Evolutionary conservation across 1,140 invertebrate genomes (phyloP), one percentile per base, ranked within the genome.

Genomic region (Lithobius niger): DNA sequence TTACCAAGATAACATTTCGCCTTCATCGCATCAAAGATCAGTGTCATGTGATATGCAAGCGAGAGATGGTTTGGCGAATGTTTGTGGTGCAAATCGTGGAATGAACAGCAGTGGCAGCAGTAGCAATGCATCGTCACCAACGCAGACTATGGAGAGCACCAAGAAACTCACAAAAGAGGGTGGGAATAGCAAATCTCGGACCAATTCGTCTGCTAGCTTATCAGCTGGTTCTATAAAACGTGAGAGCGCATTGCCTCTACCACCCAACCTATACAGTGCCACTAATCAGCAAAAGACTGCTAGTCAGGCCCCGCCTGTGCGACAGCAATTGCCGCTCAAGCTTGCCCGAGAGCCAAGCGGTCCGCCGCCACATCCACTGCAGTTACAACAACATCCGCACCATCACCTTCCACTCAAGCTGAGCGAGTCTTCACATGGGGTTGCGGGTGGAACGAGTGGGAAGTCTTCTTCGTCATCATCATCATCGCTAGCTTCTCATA

Each of bases 261-360:
- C 66, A 28, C 55, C 86, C 15, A 84, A 89, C 70, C 66, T 89
- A 50, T 78, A 87, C 26, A 88, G 85, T 68, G 80, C 86, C 31
- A 85, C 81, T 27, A 89, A 88, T 72, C 84, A 88, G 64, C 83
- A 86, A 57, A 88, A 88, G 66, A 78, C 80, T 1, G 63, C 62
- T 18, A 64, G 68, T 58, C 6, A 60, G 56, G 56, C 67, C 63
- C 64, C 64, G 48, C 74, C 76, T 49, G 78, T 88, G 1, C 88
- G 86, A 62, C 87, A 91, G 63, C 87, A 91, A 68, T 68, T 92
- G 52, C 87, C 87, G 3, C 71, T 91, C 48, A 91, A 91, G 66
- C 70, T 92, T n/a, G 69, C 83, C 64, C 13, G 22, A 25, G 48
- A 25, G 19, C 3, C 48, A 26, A n/a, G 21, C 48, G 21, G 24